Percentiles rank a stretch among this genome's conserved stretches.
phyloP scores from a whole-genome alignment of 1,140 invertebrate genomes.

The Drosophila tsacasi region DNA sequence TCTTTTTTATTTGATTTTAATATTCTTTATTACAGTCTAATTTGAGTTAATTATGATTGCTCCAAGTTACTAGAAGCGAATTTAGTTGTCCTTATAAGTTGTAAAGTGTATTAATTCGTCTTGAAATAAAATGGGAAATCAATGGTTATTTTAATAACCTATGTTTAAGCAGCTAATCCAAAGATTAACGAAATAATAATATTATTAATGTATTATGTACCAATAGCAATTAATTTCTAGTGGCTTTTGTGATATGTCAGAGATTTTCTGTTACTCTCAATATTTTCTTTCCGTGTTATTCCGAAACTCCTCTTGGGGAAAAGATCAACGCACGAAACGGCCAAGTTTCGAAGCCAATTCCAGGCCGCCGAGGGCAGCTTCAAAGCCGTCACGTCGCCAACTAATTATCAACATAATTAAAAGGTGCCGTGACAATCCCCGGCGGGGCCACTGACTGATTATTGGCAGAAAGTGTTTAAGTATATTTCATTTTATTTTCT shows the following conservation, averaged over 20 bases:
- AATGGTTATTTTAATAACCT: no score
- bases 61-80: not conserved
- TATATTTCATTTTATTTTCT: slow-evolving; percentile 44
- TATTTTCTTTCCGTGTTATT: slow-evolving; percentile 11
- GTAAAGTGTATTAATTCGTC: no score
- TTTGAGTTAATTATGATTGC: not conserved
- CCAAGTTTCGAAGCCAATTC: slow-evolving; percentile 2
- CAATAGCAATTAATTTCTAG: no score
- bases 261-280: not conserved
- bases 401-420: slow-evolving; percentile 79
- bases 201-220: no score
- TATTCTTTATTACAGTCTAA: not conserved
- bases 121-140: no score
- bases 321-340: slow-evolving; percentile 14
- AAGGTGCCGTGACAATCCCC: slow-evolving; percentile 64
- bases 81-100: no score
- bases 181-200: no score
- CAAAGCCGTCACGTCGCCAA: slow-evolving; percentile 67
- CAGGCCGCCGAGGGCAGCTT: slow-evolving; percentile 23
- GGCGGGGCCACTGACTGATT: slow-evolving; percentile 64
- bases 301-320: not conserved
- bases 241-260: not conserved
- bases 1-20: not conserved
- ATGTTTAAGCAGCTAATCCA: no score
- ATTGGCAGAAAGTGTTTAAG: slow-evolving; percentile 62